A percentile compares a stretch with the other conserved stretches of the same genome.
Evolutionary conservation across 2,888 invertebrate genomes (phyloP).

Genomic region (Neocrepidodera transversa): DNA sequence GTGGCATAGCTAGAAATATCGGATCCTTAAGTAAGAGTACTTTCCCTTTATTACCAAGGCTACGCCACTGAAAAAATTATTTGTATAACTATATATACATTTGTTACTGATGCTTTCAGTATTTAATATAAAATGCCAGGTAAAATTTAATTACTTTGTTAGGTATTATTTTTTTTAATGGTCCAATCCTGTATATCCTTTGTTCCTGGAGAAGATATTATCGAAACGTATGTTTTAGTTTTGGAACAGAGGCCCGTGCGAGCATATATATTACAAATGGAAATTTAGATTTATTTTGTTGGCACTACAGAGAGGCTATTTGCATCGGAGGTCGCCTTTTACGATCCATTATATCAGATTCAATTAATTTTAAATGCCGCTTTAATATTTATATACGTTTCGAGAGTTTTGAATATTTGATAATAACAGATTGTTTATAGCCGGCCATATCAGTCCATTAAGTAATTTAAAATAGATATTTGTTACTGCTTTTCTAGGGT

Average conservation of each 20-base stretch:
- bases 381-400: too few species aligned
- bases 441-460: too few species aligned
- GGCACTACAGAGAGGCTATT: slow-evolving; percentile 25
- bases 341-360: slow-evolving; percentile 30
- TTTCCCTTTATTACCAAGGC: too few species aligned
- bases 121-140: too few species aligned
- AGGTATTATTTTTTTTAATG: neutral
- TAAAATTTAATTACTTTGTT: neutral
- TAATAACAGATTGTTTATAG: too few species aligned
- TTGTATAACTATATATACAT: too few species aligned
- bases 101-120: neutral
- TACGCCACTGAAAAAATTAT: too few species aligned
- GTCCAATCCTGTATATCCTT: neutral
- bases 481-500: too few species aligned
- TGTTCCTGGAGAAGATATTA: slow-evolving; percentile 15
- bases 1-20: too few species aligned
- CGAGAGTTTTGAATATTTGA: too few species aligned
- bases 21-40: too few species aligned
- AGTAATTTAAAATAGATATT: too few species aligned
- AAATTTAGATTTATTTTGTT: slow-evolving; percentile 32
- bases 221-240: slow-evolving; percentile 34
- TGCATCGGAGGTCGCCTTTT: slow-evolving; percentile 32
- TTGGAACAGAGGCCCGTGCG: slow-evolving; percentile 8
- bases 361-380: slow-evolving; percentile 30
- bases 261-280: slow-evolving; percentile 26